These are phyloP conservation scores for Peromyscus melanophrys DNA, from an alignment of 2,797 vertebrate genomes.

Conservation along the genomic window DNA sequence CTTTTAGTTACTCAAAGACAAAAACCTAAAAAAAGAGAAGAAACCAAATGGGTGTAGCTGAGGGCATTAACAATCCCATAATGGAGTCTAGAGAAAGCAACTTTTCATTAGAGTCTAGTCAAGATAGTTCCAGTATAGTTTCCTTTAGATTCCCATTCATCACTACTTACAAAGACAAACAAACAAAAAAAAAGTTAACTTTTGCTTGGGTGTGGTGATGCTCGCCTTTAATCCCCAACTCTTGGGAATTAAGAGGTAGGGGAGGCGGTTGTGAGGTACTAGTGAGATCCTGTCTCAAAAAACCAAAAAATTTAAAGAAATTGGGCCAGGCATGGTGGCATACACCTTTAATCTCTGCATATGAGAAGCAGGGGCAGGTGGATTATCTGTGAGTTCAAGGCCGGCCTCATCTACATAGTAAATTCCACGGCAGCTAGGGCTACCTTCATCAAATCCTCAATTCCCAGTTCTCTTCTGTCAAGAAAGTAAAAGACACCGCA, in stretches of 20 bases:
- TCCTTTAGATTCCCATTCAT: neutral
- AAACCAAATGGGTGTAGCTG: neutral
- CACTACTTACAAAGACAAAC: slow-evolving; percentile 9
- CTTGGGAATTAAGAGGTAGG: neutral
- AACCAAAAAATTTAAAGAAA: neutral
- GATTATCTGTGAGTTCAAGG: neutral
- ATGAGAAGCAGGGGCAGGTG: no score
- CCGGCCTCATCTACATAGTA: neutral
- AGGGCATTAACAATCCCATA: neutral
- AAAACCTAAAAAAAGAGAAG: slow-evolving; percentile 49
- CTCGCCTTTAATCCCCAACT: neutral
- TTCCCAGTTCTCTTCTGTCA: slow-evolving; percentile 4
- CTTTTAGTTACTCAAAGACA: slow-evolving; percentile 32
- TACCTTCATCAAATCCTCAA: neutral
- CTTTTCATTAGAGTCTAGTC: slow-evolving; percentile 5
- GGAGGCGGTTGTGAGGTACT: neutral
- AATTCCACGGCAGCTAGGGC: no score
- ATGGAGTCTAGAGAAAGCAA: neutral
- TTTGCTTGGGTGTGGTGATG: neutral
- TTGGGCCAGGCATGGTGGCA: neutral
- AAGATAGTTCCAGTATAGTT: neutral
- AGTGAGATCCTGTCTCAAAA: neutral
- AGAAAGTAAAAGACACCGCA: neutral
- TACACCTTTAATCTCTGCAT: neutral
- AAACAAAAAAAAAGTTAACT: neutral